Evolutionary conservation across 2,113 vertebrate species (phyloP).

Genomic region (Columba livia): DNA sequence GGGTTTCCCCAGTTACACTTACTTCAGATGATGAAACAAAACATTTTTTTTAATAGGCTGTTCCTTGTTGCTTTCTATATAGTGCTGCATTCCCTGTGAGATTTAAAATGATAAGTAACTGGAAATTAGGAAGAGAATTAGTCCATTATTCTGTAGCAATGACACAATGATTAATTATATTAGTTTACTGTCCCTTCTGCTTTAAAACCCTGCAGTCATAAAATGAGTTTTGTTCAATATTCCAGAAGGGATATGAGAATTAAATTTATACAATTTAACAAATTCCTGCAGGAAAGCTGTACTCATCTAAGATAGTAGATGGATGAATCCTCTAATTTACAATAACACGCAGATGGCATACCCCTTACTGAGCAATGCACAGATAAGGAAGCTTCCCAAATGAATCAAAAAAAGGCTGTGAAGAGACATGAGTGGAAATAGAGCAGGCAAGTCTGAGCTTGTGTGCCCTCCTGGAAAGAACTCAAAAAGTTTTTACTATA

Average conservation of each 20-base stretch:
- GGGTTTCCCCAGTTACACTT: neutral
- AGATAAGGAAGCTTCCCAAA: slow-evolving; percentile 24
- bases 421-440: neutral
- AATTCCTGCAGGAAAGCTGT: slow-evolving; percentile 56
- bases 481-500: neutral
- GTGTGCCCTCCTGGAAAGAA: neutral
- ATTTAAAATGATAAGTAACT: slow-evolving; percentile 62
- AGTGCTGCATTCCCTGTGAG: slow-evolving; percentile 33
- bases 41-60: slow-evolving; percentile 14
- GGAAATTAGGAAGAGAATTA: slow-evolving; percentile 64
- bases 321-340: slow-evolving; percentile 37
- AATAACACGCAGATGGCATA: slow-evolving; percentile 23
- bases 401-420: neutral
- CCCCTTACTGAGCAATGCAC: neutral
- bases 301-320: slow-evolving; percentile 46
- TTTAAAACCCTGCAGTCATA: slow-evolving; percentile 62
- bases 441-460: neutral
- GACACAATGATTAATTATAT: slow-evolving; percentile 71
- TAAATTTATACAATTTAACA: slow-evolving; percentile 60
- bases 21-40: slow-evolving; percentile 31
- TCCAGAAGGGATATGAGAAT: slow-evolving; percentile 60
- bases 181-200: slow-evolving; percentile 53
- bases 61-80: slow-evolving; percentile 17
- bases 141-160: slow-evolving; percentile 53
- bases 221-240: slow-evolving; percentile 62